Evolutionary conservation across 2,113 vertebrate species (phyloP), one percentile per base, ranked within the genome.

Genomic region (Pangasianodon hypophthalmus): DNA sequence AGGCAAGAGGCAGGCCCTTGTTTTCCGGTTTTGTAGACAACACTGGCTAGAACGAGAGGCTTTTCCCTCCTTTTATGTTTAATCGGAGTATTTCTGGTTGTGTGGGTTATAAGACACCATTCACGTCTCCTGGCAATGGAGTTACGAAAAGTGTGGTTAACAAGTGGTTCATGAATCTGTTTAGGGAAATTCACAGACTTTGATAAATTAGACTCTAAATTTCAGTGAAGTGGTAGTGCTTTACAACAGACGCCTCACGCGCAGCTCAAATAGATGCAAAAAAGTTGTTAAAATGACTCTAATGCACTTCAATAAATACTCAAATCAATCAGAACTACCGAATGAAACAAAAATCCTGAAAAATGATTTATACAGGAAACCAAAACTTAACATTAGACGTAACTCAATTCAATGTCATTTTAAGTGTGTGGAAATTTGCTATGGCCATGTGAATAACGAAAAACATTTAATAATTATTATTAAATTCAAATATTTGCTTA

Each of bases 21-120:
- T 92, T 93, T 93, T 93, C 92, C 87, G 92, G 88, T 92, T 91
- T 91, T 92, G 91, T 88, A 93, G 91, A 93, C 91, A 89, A 92
- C 90, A 84, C 87, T 83, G 91, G 87, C 91, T 92, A 90, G 92
- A 92, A 92, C 86, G 88, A 87, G 88, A 92, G 73, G 90, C 82
- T 92, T 88, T 88, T 84, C 81, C 56, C 73, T 86, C 56, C 90
- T 88, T 91, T 88, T 85, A 89, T 90, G 88, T 93, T 93, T 91
- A 88, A 92, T 92, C 90, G 48, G 84, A 89, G 90, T 77, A 91
- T 91, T 93, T 93, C 88, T 92, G 91, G 79, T 92, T 71, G 91
- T 91, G 91, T 85, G 90, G 87, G 90, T 85, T 92, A 89, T 71
- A 84, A 88, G 87, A 90, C 88, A 91, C 90, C 91, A 80, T 90